Percentiles rank a stretch among this genome's conserved stretches.
phyloP scores from a whole-genome alignment of 2,113 vertebrate genomes.

The Sialia sialis region DNA sequence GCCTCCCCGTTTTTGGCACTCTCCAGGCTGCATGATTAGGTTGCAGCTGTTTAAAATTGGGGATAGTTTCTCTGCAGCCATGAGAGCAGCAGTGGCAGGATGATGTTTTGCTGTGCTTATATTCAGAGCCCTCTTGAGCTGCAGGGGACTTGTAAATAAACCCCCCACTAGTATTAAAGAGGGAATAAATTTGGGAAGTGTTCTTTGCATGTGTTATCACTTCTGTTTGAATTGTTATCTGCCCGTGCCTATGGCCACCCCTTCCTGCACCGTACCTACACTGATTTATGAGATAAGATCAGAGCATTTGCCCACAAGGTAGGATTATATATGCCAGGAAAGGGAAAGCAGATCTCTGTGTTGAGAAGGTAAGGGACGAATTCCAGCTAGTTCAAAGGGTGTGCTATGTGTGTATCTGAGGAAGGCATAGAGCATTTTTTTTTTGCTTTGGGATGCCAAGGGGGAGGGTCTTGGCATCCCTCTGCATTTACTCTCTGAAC shows the following conservation, averaged over 20 bases:
- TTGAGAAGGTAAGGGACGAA: neutral
- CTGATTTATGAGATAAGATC: conserved; percentile 55
- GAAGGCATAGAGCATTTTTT: neutral
- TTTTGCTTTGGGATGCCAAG: neutral
- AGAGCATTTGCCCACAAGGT: conserved; percentile 38
- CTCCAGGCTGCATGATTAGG: neutral
- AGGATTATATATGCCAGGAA: conserved; percentile 40
- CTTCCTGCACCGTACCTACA: neutral
- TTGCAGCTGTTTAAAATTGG: neutral
- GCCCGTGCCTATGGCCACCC: conserved; percentile 33
- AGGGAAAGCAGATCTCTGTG: neutral
- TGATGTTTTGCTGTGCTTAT: conserved; percentile 39
- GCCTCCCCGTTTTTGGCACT: neutral
- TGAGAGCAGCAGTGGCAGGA: neutral
- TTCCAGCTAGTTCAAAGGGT: conserved; percentile 34
- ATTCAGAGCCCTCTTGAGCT: conserved; percentile 10
- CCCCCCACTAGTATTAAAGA: neutral
- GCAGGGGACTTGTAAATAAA: conserved; percentile 35
- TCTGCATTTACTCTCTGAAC: neutral
- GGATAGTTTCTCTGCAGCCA: neutral
- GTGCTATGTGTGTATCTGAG: neutral
- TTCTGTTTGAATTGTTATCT: conserved; percentile 47
- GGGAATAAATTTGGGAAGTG: conserved; percentile 45
- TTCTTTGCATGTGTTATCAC: conserved; percentile 39
- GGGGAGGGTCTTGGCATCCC: neutral